Percentiles rank a stretch among this genome's conserved stretches.
Evolutionary conservation across 2,797 vertebrate species (phyloP).

Genomic region (Darevskia nairensis): DNA sequence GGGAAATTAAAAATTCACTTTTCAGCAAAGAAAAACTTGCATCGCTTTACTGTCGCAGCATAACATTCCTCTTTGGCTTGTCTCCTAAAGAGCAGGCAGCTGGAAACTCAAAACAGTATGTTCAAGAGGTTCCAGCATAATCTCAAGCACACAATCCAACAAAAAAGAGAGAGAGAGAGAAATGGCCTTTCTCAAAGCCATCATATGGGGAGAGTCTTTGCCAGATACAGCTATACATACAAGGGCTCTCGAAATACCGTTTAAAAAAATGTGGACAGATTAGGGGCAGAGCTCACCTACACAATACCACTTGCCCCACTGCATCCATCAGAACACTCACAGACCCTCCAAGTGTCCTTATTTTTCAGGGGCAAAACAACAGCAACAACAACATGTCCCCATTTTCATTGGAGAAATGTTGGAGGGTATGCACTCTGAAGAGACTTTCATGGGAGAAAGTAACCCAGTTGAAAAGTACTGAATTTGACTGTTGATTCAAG

Average conservation of each 20-base stretch:
- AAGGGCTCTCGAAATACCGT: background rate
- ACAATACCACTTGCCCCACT: background rate
- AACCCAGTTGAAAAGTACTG: background rate
- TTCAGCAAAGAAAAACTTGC: constrained; percentile 12
- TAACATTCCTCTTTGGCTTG: background rate
- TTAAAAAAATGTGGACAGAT: no score
- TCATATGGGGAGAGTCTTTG: background rate
- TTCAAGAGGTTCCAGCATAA: background rate
- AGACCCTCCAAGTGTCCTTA: no score
- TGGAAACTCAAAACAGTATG: constrained; percentile 12
- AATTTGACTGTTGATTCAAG: no score
- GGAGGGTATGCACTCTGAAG: no score
- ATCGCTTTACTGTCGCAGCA: background rate
- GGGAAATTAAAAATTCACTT: background rate
- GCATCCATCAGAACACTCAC: no score
- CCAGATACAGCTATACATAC: background rate
- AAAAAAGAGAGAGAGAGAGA: background rate
- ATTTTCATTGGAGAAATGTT: no score
- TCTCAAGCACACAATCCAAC: background rate
- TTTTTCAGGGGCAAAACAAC: no score
- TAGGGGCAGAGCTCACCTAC: background rate
- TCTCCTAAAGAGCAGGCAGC: background rate
- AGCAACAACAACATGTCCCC: no score
- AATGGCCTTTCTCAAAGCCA: background rate
- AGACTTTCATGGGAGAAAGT: background rate